These are phyloP conservation scores for Scalopus aquaticus DNA, from an alignment of 2,113 vertebrate genomes.

Conservation along the genomic window DNA sequence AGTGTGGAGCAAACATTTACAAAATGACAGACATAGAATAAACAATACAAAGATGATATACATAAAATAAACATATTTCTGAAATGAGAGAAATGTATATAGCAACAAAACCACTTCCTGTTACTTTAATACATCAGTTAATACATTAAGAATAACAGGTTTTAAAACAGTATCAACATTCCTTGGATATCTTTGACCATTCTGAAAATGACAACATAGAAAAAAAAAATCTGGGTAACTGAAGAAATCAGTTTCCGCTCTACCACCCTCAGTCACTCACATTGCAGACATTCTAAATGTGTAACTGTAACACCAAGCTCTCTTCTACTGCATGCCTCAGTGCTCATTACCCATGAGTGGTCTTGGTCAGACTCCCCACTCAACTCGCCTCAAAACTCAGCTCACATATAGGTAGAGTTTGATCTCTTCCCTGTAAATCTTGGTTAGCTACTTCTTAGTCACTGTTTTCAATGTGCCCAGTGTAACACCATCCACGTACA, in stretches of 20 bases:
- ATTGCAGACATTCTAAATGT: not conserved
- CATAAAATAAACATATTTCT: not conserved
- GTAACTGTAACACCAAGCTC: not conserved
- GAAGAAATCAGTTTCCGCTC: not conserved
- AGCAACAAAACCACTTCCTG: not conserved
- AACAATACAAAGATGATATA: not conserved
- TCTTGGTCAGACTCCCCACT: not conserved
- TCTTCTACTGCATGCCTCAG: not conserved
- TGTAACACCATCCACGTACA: not conserved
- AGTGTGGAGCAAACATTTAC: not conserved
- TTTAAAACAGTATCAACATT: constrained; percentile 7
- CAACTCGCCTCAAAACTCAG: not conserved
- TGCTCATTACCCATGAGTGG: no score
- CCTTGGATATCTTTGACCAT: not conserved
- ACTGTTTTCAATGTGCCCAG: not conserved
- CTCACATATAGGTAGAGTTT: not conserved
- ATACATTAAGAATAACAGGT: not conserved
- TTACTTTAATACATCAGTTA: not conserved
- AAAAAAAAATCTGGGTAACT: not conserved
- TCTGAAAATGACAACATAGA: not conserved
- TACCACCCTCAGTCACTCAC: not conserved
- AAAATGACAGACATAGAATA: not conserved
- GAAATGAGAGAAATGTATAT: not conserved
- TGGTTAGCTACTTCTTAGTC: not conserved
- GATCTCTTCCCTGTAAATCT: not conserved